A percentile compares a stretch with the other conserved stretches of the same genome.
These are phyloP conservation scores for Psococerastis gibbosa DNA, from an alignment of 2,888 invertebrate genomes.

Conservation along the genomic window DNA sequence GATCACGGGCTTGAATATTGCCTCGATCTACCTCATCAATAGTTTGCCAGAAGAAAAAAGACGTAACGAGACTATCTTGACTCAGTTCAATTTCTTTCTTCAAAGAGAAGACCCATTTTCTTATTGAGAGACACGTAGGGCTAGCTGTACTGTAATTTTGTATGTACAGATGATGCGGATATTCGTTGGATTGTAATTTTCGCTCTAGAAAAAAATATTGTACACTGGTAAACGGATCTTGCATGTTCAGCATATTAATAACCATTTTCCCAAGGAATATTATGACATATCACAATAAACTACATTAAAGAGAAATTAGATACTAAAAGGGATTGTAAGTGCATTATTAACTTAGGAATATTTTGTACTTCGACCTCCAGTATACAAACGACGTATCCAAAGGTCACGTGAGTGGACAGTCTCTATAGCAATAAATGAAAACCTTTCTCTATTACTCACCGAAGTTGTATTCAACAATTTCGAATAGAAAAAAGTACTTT, in stretches of 20 bases:
- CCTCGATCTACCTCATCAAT: slow-evolving; percentile 92
- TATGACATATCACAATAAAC: too few species aligned
- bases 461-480: slow-evolving; percentile 93
- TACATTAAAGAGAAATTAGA: too few species aligned
- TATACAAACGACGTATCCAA: too few species aligned
- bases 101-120: slow-evolving; percentile 72
- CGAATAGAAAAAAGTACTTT: slow-evolving; percentile 88
- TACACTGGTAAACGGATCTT: too few species aligned
- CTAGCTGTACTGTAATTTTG: slow-evolving; percentile 98
- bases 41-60: slow-evolving; percentile 83
- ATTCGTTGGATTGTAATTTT: slow-evolving; percentile 81
- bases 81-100: slow-evolving; percentile 44
- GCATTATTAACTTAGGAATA: too few species aligned
- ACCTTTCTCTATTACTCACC: too few species aligned
- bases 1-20: slow-evolving; percentile 72
- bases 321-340: too few species aligned
- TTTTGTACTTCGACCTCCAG: too few species aligned
- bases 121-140: slow-evolving; percentile 75
- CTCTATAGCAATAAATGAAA: too few species aligned
- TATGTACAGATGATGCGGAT: slow-evolving; percentile 93
- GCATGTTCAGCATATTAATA: too few species aligned
- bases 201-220: slow-evolving; percentile 47
- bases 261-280: too few species aligned
- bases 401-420: slow-evolving; percentile 33
- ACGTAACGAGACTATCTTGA: slow-evolving; percentile 52